Evolutionary conservation across 2,113 vertebrate genomes (phyloP).

Genomic region (Chauna torquata): DNA sequence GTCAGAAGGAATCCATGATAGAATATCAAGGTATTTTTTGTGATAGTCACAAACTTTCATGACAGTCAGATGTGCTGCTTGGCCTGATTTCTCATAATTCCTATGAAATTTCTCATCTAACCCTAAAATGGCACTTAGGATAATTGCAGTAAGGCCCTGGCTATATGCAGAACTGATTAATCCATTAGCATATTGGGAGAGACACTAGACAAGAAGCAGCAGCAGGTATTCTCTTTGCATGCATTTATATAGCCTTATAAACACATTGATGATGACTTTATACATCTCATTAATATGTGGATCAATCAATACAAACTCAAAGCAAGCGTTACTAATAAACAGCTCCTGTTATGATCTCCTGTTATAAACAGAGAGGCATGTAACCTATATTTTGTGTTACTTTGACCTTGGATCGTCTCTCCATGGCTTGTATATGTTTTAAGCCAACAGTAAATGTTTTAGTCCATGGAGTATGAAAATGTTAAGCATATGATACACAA

Average conservation of each 20-base stretch:
- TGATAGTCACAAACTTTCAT: background rate
- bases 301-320: background rate
- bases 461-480: background rate
- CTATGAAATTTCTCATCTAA: background rate
- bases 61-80: background rate
- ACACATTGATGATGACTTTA: background rate
- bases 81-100: background rate
- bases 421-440: background rate
- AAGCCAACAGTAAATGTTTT: background rate
- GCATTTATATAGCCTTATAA: slow-evolving; percentile 42
- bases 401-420: background rate
- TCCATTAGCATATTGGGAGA: background rate
- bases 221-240: background rate
- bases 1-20: background rate
- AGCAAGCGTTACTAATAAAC: background rate
- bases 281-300: background rate
- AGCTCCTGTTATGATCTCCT: background rate
- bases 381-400: background rate
- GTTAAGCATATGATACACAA: background rate
- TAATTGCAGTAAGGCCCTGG: background rate
- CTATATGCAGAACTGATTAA: background rate
- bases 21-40: background rate
- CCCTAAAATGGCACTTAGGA: background rate
- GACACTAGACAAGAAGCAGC: background rate
- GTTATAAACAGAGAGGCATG: background rate